phyloP scores from a whole-genome alignment of 35 echinoderm and acorn worm species.

The Acanthaster planci region DNA sequence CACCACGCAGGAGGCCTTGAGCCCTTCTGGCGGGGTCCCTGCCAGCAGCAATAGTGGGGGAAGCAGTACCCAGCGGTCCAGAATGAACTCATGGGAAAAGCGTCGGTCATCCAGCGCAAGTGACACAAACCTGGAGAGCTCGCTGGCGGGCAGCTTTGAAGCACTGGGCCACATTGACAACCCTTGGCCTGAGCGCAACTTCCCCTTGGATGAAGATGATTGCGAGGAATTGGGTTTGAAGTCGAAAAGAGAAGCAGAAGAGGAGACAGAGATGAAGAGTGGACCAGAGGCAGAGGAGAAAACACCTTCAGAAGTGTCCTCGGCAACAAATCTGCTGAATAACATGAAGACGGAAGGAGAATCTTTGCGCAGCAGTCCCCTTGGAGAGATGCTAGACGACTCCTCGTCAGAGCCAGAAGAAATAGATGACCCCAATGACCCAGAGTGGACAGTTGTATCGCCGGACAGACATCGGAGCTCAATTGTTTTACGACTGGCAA shows the following conservation, averaged over 20 bases:
- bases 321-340: not conserved
- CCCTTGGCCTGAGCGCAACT: conserved; percentile 60
- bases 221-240: conserved; percentile 44
- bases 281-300: not conserved
- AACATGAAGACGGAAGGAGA: not conserved
- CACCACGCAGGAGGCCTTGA: conserved; percentile 38
- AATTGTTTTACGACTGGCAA: conserved; percentile 61
- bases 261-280: conserved; percentile 2
- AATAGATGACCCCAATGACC: conserved; percentile 84
- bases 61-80: conserved; percentile 29
- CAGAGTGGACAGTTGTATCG: conserved; percentile 77
- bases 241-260: not conserved
- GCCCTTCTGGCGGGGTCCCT: not conserved
- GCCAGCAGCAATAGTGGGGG: conserved; percentile 19
- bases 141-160: conserved; percentile 2
- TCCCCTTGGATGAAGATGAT: conserved; percentile 79
- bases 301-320: conserved; percentile 33
- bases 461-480: conserved; percentile 36
- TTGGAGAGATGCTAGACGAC: conserved; percentile 11
- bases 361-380: conserved; percentile 1
- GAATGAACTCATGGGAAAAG: conserved; percentile 66
- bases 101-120: conserved; percentile 77
- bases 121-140: conserved; percentile 52
- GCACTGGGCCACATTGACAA: conserved; percentile 27
- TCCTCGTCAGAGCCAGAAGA: conserved; percentile 22